A percentile compares a stretch with the other conserved stretches of the same genome.
Evolutionary conservation across 2,797 vertebrate genomes (phyloP).

Genomic region (Tamandua tetradactyla): DNA sequence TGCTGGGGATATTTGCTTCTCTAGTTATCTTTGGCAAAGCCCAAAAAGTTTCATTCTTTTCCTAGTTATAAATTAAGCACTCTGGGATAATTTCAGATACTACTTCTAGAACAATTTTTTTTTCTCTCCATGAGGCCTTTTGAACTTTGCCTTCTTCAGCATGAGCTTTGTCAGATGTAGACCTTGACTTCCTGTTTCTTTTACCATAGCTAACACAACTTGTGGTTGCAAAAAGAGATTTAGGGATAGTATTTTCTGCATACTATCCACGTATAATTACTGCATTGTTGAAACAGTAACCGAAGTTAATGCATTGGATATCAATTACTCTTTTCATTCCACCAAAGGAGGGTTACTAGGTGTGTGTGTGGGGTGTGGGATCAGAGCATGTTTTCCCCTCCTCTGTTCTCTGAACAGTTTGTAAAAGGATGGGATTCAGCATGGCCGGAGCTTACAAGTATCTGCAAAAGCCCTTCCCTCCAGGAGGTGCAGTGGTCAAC

Average conservation of each 20-base stretch:
- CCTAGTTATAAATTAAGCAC: background rate
- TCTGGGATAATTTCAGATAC: background rate
- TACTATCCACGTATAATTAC: background rate
- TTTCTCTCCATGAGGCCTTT: background rate
- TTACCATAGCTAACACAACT: background rate
- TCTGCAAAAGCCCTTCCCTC: accelerated
- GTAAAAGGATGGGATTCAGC: background rate
- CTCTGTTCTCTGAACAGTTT: background rate
- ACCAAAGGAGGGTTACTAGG: background rate
- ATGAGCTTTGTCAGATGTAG: background rate
- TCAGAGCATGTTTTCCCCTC: background rate
- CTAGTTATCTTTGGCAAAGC: background rate
- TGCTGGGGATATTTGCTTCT: background rate
- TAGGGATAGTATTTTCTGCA: background rate
- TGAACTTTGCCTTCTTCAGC: background rate
- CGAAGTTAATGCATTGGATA: background rate
- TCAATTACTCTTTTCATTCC: background rate
- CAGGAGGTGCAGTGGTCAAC: background rate
- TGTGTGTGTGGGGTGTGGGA: too few species aligned
- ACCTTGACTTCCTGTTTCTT: background rate
- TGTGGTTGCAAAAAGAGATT: background rate
- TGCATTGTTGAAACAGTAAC: background rate
- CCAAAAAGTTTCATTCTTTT: background rate
- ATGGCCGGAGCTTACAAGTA: background rate
- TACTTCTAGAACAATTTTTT: background rate